Base-by-base conservation (phyloP, 2,113 vertebrate genomes). In the Isichthys henryi region DNA sequence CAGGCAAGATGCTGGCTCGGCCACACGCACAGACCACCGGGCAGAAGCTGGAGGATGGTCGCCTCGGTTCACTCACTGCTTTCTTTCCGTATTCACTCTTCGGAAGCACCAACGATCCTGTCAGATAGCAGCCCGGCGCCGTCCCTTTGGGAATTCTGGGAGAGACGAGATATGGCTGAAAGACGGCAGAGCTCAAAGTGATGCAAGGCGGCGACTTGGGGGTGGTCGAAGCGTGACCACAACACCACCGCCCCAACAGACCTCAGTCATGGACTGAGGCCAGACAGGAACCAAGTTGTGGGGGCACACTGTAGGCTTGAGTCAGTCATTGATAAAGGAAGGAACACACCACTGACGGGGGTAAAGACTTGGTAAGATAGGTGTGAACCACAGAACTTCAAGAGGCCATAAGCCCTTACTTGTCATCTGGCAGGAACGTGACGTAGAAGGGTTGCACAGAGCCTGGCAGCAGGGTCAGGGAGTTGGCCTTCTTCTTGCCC, bases 61-160 rank as follows among this genome's bases (percentile, higher is more conserved):
- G 10, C n/a, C n/a, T 31, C 87, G 21, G 66, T 31, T 46, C 94
- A 99, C 98, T 99, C 95, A 99, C 98, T 95, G 98, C 98, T 98
- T 99, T 99, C 95, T 99, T 99, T 92, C 98, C 98, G 92, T 96
- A 97, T 91, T 99, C 98, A 89, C 97, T 97, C 96, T 99, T 99
- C 82, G 98, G 96, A 66, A 99, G 92, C 0, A 97, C 96, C 74
- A 99, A 95, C 86, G 97, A 97, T 91, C 98, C 98, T 90, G 96
- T 94, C 88, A 99, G 97, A 39, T 98, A 99, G 90, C 98, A 99
- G 46, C 98, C 98, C 50, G 98, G 97, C 93, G 97, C 95, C 23
- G 98, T 96, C 74, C 98, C 98, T 93, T 99, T 99, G 85, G 98
- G 98, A 92, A 99, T 96, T 95, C 98, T 96, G 53, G 39, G 83